Evolutionary conservation across 1,140 invertebrate genomes (phyloP), one percentile per base, ranked within the genome.

Genomic region (Muscidifurax raptorellus): DNA sequence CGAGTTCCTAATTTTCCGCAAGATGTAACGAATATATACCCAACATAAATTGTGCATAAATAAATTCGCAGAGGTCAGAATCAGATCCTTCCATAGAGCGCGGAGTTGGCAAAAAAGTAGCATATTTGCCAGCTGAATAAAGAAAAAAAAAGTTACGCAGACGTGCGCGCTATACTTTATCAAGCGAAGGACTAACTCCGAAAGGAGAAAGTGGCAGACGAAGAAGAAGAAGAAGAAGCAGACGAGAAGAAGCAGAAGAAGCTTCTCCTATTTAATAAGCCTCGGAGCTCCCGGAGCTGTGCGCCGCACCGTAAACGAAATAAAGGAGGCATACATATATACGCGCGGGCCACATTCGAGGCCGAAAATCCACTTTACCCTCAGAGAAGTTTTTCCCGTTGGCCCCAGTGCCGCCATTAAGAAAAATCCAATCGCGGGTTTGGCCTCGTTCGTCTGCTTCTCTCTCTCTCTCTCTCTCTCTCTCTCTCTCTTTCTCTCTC

Each of bases 241-340:
- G 67, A 10, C 1, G 52, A 78, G 32, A n/a, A 64, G 30, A 74
- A 36, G 47, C 40, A 40, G 44, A 59, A 52, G 22, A 40, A 52
- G 82, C 25, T 28, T 79, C 12, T 79, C 28, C 76, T 32, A 79
- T 79, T 84, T 84, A 84, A 84, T 84, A 75, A 80, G 75, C 47
- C 44, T 40, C 28, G 22, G 27, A 2, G 40, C 36, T 10, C 2
- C 9, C 36, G 18, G 32, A 15, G 72, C 28, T 25, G 59, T 25
- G 27, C n/a, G n/a, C 36, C 40, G 28, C 30, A 1, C 40, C 28
- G 66, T 78, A 67, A 83, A 59, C 64, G 64, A 69, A 77, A 83
- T 83, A 71, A 83, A 77, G 66, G 0, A 27, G 82, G 66, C 36
- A 83, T 59, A n/a, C n/a, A n/a, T n/a, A n/a, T n/a, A 64, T 13